Evolutionary conservation across 2,797 vertebrate species (phyloP), one percentile per base, ranked within the genome.

Genomic region (Naso thynnoides): DNA sequence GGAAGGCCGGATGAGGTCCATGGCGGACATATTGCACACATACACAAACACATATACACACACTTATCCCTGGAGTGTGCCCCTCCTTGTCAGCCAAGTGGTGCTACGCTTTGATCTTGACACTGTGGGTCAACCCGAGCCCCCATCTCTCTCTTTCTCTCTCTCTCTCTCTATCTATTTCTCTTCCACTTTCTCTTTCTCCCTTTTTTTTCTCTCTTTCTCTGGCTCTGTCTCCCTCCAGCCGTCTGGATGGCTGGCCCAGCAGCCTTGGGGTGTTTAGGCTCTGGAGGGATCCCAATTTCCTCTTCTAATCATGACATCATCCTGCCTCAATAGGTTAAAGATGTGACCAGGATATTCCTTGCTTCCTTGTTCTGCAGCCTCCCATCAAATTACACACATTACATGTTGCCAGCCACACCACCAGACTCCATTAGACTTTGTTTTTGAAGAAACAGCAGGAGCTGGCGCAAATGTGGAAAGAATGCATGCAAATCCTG

Each of bases 301-400:
- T 95, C 94, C 95, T 94, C 90, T 91, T 93, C 92, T 95, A 95
- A 95, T 95, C 95, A 95, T 95, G 95, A 95, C 95, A 95, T 95
- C 95, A 95, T 95, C 91, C 86, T 83, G 92, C 88, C 92, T 94
- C 90, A 93, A 95, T 94, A 92, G 93, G 93, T 95, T 95, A 95
- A 95, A 95, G 94, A 95, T 95, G 95, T 95, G 93, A 91, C 92
- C 93, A 92, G 93, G 92, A 93, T 93, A 93, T 92, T 92, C 92
- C 84, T 81, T 55, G 71, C 91, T 94, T 94, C 93, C 94, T 93
- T 88, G 88, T 88, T 91, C 86, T 90, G 88, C 88, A 89, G 82
- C 86, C 89, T 90, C 73, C 88, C 91, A 89, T 92, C 88, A 93
- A 94, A 95, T 95, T 93, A 93, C 90, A 88, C 89, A 90, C 85